phyloP scores from a whole-genome alignment of 1,140 invertebrate species.

The Ceratoteleas bidentatus region DNA sequence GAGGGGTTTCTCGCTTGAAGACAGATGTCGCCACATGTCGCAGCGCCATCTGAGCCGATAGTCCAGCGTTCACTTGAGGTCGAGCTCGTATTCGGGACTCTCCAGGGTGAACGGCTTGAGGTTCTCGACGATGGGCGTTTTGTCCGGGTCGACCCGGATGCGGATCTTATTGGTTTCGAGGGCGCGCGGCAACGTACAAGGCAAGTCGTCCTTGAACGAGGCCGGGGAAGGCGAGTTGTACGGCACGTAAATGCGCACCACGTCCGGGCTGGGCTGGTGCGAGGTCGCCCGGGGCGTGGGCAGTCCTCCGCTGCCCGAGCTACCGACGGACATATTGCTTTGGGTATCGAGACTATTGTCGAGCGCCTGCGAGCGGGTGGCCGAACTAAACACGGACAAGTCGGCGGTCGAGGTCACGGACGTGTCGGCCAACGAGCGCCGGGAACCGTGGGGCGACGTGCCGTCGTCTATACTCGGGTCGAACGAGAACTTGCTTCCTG shows the following conservation, averaged over 20 bases:
- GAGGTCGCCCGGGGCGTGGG: conserved; percentile 85
- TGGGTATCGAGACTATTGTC: conserved; percentile 89
- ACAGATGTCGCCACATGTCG: background rate
- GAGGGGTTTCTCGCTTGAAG: no score
- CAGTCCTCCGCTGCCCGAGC: conserved; percentile 83
- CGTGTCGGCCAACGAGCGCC: conserved; percentile 90
- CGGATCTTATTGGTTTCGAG: conserved; percentile 84
- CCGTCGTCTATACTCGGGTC: conserved; percentile 86
- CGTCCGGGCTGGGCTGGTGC: conserved; percentile 85
- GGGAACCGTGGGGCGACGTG: conserved; percentile 85
- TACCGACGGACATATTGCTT: conserved; percentile 86
- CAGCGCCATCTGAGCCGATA: background rate
- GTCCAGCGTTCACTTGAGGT: conserved; percentile 75
- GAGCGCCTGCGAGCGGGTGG: conserved; percentile 86
- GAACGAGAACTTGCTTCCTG: conserved; percentile 85
- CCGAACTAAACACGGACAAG: conserved; percentile 89
- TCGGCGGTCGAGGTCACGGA: conserved; percentile 92
- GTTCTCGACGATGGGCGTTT: conserved; percentile 87
- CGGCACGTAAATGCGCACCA: conserved; percentile 89
- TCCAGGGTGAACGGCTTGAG: conserved; percentile 83
- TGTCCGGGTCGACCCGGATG: conserved; percentile 85
- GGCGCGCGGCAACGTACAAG: conserved; percentile 77
- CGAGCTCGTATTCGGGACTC: conserved; percentile 81
- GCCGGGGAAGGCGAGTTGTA: conserved; percentile 83
- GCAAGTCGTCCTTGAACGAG: conserved; percentile 83